A percentile compares a stretch with the other conserved stretches of the same genome.
Conservation (phyloP, 2,888 invertebrate genomes). For the Asteroscopus sphinx region DNA sequence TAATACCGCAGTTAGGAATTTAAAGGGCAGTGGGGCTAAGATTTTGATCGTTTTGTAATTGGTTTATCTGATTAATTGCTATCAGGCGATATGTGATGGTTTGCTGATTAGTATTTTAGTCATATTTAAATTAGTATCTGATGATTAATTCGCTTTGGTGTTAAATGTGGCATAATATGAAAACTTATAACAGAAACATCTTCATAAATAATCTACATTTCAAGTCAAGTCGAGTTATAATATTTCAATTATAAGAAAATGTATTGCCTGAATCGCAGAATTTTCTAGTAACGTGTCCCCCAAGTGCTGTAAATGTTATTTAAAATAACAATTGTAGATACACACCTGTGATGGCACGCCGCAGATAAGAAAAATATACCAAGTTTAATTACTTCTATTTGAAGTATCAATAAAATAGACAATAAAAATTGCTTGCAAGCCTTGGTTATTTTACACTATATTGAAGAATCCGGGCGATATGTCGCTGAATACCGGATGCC, state of each 20-base stretch:
- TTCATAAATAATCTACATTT: no score
- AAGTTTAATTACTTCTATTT: slow-evolving; percentile 58
- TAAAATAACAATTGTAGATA: slow-evolving; percentile 50
- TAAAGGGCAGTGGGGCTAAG: slow-evolving; percentile 9
- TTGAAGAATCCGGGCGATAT: slow-evolving; percentile 61
- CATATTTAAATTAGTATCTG: background rate
- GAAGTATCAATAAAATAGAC: slow-evolving; percentile 58
- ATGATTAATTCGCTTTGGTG: no score
- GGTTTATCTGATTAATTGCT: slow-evolving; percentile 6
- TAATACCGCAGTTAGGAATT: slow-evolving; percentile 25
- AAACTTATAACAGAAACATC: no score
- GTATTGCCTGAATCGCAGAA: slow-evolving; percentile 13
- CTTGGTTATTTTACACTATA: slow-evolving; percentile 60
- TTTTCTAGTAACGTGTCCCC: slow-evolving; percentile 46
- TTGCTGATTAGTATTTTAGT: slow-evolving; percentile 4
- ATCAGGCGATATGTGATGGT: slow-evolving; percentile 4
- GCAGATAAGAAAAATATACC: slow-evolving; percentile 53
- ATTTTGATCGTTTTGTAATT: slow-evolving; percentile 20
- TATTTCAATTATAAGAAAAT: no score
- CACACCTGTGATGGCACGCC: slow-evolving; percentile 56
- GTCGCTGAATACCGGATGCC: slow-evolving; percentile 68
- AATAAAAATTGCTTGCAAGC: slow-evolving; percentile 56
- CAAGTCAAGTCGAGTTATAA: no score
- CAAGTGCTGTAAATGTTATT: slow-evolving; percentile 41
- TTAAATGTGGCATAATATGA: no score